These are phyloP conservation scores for Arctocebus calabarensis DNA, from an alignment of 2,797 vertebrate species.

Conservation along the genomic window DNA sequence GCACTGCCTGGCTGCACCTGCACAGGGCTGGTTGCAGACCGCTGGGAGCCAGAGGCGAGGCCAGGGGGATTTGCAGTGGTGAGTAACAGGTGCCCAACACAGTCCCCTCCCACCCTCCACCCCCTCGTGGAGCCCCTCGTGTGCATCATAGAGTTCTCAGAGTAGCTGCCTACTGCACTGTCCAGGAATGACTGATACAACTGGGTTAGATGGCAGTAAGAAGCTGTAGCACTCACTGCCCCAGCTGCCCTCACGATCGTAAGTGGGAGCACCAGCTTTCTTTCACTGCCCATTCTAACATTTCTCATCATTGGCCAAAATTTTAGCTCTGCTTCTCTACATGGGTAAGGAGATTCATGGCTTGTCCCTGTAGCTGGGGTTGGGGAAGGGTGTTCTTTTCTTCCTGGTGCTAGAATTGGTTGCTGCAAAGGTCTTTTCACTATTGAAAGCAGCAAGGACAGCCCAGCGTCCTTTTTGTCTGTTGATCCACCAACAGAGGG, in stretches of 20 bases:
- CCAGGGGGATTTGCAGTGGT: neutral
- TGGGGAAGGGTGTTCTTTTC: neutral
- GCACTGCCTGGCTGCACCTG: neutral
- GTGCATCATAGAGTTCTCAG: neutral
- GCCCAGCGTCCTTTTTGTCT: neutral
- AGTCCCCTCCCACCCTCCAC: neutral
- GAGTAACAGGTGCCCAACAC: fast-evolving
- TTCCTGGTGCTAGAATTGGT: neutral
- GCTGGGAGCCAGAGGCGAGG: neutral
- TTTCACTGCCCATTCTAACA: fast-evolving
- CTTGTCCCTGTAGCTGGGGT: neutral
- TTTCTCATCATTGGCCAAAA: fast-evolving
- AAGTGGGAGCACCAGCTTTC: neutral
- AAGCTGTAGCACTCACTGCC: no score
- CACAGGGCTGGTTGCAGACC: no score
- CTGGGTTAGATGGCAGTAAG: neutral
- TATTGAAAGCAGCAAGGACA: neutral
- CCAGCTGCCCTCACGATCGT: fast-evolving
- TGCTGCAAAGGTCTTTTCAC: neutral
- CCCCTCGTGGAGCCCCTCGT: fast-evolving
- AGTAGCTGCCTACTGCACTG: fast-evolving
- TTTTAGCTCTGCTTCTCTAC: neutral
- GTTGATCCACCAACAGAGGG: neutral
- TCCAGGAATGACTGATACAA: neutral
- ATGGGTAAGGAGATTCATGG: neutral